phyloP scores from a whole-genome alignment of 2,113 vertebrate species.

The Lepus americanus region DNA sequence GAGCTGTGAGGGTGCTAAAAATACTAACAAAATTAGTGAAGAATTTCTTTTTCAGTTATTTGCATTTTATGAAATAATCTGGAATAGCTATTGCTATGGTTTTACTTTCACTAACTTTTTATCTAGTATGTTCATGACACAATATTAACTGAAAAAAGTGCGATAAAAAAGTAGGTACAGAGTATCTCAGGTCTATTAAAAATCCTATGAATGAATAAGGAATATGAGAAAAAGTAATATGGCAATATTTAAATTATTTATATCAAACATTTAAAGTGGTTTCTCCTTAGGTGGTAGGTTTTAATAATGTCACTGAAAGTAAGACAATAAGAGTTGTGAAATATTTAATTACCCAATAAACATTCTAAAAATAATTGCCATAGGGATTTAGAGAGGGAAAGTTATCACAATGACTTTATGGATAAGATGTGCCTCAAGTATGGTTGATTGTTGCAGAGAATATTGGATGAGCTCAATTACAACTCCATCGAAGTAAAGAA shows the following conservation, averaged over 20 bases:
- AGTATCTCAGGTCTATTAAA: neutral
- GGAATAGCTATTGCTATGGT: neutral
- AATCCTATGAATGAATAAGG: neutral
- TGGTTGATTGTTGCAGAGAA: neutral
- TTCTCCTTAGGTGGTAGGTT: conserved; percentile 17
- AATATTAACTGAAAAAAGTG: neutral
- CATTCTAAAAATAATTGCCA: neutral
- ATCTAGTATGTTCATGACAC: neutral
- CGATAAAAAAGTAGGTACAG: neutral
- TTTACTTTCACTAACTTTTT: neutral
- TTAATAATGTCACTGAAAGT: neutral
- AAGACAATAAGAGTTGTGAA: neutral
- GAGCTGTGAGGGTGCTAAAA: neutral
- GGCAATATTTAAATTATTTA: conserved; percentile 38
- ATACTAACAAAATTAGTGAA: neutral
- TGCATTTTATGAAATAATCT: conserved; percentile 31
- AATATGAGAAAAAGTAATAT: neutral
- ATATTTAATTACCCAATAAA: neutral
- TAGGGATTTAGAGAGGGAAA: neutral
- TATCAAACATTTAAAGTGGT: neutral
- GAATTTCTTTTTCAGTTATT: neutral
- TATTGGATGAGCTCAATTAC: no score
- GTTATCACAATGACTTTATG: neutral
- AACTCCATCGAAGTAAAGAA: neutral
- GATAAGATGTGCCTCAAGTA: neutral